A percentile compares a stretch with the other conserved stretches of the same genome.
These are phyloP conservation scores for Eucidaris tribuloides DNA, from an alignment of 35 echinoderm and acorn worm genomes.

Conservation along the genomic window DNA sequence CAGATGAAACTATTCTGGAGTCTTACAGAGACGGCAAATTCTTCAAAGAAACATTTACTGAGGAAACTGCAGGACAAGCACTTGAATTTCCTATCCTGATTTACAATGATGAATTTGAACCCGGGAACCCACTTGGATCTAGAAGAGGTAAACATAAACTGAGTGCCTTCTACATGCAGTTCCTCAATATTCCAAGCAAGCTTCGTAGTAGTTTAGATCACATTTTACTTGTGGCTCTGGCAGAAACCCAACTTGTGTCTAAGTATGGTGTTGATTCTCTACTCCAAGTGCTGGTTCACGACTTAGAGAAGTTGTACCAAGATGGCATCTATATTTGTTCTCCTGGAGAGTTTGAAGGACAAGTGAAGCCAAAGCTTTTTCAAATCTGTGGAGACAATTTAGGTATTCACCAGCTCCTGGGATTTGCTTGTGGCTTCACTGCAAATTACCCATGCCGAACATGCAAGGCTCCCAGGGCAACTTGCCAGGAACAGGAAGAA, in stretches of 20 bases:
- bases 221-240: background rate
- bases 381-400: conserved; percentile 23
- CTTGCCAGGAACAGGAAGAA: background rate
- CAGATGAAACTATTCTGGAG: conserved; percentile 9
- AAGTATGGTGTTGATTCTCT: conserved; percentile 31
- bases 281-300: background rate
- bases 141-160: conserved; percentile 12
- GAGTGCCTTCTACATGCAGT: conserved; percentile 4
- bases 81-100: background rate
- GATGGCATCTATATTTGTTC: background rate
- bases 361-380: background rate
- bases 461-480: background rate
- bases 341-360: background rate
- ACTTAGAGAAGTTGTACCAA: background rate
- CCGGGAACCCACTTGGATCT: conserved; percentile 6
- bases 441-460: conserved; percentile 1
- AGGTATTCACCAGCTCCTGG: background rate
- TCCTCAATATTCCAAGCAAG: background rate
- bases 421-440: conserved; percentile 17
- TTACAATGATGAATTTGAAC: conserved; percentile 19
- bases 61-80: background rate
- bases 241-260: background rate
- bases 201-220: background rate
- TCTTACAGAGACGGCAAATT: background rate
- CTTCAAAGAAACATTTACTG: background rate